A percentile compares a stretch with the other conserved stretches of the same genome.
Evolutionary conservation across 2,888 invertebrate species (phyloP).

Genomic region (Drosophila sordidula): DNA sequence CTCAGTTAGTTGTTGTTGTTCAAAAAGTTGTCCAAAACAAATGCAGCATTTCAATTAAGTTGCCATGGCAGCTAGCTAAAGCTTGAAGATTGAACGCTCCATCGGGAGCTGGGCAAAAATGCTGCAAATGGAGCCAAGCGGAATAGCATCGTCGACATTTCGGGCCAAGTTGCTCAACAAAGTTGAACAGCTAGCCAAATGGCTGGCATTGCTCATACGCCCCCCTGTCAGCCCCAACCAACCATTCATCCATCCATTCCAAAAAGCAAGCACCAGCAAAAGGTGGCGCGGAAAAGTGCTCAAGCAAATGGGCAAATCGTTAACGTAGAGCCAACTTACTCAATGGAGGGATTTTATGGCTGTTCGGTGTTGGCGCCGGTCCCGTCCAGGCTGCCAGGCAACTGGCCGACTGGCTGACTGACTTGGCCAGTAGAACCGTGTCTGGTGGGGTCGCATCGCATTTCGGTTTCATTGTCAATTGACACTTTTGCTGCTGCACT

Average conservation of each 20-base stretch:
- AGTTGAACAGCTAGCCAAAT: conserved; percentile 55
- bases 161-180: conserved; percentile 46
- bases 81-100: conserved; percentile 65
- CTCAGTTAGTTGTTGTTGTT: conserved; percentile 1
- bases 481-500: conserved; percentile 69
- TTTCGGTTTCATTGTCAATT: conserved; percentile 79
- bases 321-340: conserved; percentile 64
- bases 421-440: conserved; percentile 10
- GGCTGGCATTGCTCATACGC: conserved; percentile 59
- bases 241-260: background rate
- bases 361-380: conserved; percentile 6
- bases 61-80: conserved; percentile 30
- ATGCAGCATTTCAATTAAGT: conserved; percentile 74
- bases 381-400: conserved; percentile 13
- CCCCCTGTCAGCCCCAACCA: conserved; percentile 1
- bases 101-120: conserved; percentile 49
- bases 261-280: background rate
- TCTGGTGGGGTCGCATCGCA: conserved; percentile 38
- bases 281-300: conserved; percentile 72
- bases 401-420: conserved; percentile 12
- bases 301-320: conserved; percentile 72
- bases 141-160: conserved; percentile 10
- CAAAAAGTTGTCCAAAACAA: conserved; percentile 50
- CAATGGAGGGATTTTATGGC: conserved; percentile 55
- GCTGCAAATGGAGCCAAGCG: conserved; percentile 37